Base-by-base conservation (phyloP, 2,797 vertebrate genomes). In the Capromys pilorides region DNA sequence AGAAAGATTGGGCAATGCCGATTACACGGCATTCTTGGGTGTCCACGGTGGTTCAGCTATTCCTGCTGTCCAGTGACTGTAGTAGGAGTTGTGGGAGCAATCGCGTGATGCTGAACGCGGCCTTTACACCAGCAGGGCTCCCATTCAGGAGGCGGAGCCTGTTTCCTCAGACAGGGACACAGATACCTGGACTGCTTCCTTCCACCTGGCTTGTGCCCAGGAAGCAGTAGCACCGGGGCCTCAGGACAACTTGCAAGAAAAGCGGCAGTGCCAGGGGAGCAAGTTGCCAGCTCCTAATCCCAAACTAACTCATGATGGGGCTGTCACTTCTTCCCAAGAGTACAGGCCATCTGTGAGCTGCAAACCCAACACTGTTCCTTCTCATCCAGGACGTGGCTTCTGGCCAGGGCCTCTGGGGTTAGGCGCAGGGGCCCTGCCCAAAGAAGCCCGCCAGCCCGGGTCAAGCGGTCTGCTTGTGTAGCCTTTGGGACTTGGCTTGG, bases 251-350 rank as follows among this genome's bases (percentile, higher is more conserved):
- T 62, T 33, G 39, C 41, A 24, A 21, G 4, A 41, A 2, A 61
- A 16, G 22, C 28, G 5, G 80, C 5, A 1, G 54, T 77, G 57
- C 91, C 87, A 41, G 33, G 18, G 57, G 62, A 75, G 85, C 69
- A 75, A 57, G 31, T 49, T 1, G 16, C 73, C 89, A 92, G 84
- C 73, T 16, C 54, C 88, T 82, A 59, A 90, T 84, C 45, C 49
- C 77, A 85, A 59, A 69, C 24, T 11, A 54, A 77, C 77, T 75
- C 31, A 14, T n/a, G n/a, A 79, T 61, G 19, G 82, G 62, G 61
- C 78, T 86, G 81, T 45, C 86, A 69, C 96, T 89, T 94, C 90
- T 94, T 88, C 78, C 2, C 95, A 94, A 93, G n/a, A 97, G 90
- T 96, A 62, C 96, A 90, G 92, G 66, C 88, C 64, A 69, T 95